Conservation (phyloP, 2,888 invertebrate species). For the Metallyticus violacea region DNA sequence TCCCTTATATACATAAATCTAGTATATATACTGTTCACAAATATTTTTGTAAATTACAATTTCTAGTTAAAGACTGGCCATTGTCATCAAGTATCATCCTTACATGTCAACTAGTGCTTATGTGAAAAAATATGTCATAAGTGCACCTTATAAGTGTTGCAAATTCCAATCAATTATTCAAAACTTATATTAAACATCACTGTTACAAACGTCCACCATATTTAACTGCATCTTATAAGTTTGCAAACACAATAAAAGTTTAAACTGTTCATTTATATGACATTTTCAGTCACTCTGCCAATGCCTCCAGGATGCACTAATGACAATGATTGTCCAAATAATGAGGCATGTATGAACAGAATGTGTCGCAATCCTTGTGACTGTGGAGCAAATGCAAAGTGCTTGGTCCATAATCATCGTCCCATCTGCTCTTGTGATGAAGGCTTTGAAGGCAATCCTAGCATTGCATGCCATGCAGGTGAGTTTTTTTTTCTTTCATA, state of each 20-base stretch:
- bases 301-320: slow-evolving; percentile 66
- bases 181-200: too few relatives aligned
- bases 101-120: too few relatives aligned
- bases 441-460: slow-evolving; percentile 84
- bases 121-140: too few relatives aligned
- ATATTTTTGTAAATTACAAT: too few relatives aligned
- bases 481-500: slow-evolving; percentile 27
- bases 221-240: too few relatives aligned
- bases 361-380: slow-evolving; percentile 85
- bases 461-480: slow-evolving; percentile 68
- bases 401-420: slow-evolving; percentile 77
- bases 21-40: too few relatives aligned
- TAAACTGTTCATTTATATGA: not conserved
- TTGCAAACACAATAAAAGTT: not conserved
- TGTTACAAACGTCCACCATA: too few relatives aligned
- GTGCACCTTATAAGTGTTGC: too few relatives aligned
- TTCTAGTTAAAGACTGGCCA: too few relatives aligned
- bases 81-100: too few relatives aligned
- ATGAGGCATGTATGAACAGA: slow-evolving; percentile 81
- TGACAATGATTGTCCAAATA: slow-evolving; percentile 73
- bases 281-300: slow-evolving; percentile 54
- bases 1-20: too few relatives aligned
- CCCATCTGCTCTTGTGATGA: slow-evolving; percentile 83
- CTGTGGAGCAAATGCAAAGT: slow-evolving; percentile 81
- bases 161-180: too few relatives aligned